A percentile compares a stretch with the other conserved stretches of the same genome.
phyloP scores from a whole-genome alignment of 2,113 vertebrate species.

The human (Homo sapiens) region GRCh38 chr7:2645501-2646000 shows the following conservation, averaged over 20 bases:
- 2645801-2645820: background rate
- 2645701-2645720: background rate
- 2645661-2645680: background rate
- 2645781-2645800: background rate
- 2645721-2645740: background rate
- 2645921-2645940: background rate
- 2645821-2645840: background rate
- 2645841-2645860: background rate
- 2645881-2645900: background rate
- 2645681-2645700: background rate
- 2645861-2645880: background rate
- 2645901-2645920: background rate
- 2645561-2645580: background rate
- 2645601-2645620: too few species aligned
- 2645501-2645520: background rate
- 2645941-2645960: rapidly evolving
- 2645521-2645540: background rate
- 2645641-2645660: background rate
- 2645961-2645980: rapidly evolving
- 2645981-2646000: background rate
- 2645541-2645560: background rate
- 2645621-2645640: background rate
- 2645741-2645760: background rate
- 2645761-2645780: background rate
- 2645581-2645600: background rate